Percentiles rank a stretch among this genome's conserved stretches.
These are phyloP conservation scores for Chaetophractus vellerosus DNA, from an alignment of 2,797 vertebrate species.

Conservation along the genomic window DNA sequence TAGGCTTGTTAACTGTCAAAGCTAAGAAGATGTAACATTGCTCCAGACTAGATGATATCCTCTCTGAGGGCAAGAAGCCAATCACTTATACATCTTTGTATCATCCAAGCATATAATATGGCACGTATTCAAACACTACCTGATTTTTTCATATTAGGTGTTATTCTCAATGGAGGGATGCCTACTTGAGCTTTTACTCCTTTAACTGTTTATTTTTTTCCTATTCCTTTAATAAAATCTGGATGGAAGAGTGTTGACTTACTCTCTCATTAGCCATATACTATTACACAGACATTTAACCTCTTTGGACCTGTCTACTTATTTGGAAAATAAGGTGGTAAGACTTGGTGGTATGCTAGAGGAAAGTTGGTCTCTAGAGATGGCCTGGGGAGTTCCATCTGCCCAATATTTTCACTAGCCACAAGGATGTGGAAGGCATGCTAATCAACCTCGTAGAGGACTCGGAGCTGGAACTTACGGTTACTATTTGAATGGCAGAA, in stretches of 20 bases:
- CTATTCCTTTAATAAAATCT: not conserved
- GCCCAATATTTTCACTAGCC: not conserved
- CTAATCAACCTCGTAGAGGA: not conserved
- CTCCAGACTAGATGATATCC: not conserved
- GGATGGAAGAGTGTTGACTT: not conserved
- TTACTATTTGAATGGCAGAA: not conserved
- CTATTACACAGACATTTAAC: not conserved
- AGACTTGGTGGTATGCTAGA: not conserved
- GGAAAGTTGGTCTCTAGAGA: not conserved
- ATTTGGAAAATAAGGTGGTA: conserved; percentile 11
- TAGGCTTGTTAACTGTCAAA: not conserved
- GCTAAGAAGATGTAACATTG: not conserved
- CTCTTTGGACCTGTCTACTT: not conserved
- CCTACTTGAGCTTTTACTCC: not conserved
- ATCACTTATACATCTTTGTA: not conserved
- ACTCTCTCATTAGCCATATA: not conserved
- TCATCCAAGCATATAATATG: not conserved
- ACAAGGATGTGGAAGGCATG: not conserved
- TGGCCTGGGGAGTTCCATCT: not conserved
- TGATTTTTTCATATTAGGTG: not conserved
- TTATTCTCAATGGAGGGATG: not conserved
- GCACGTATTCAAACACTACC: not conserved
- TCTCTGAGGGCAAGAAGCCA: not conserved
- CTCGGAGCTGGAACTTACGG: not conserved
- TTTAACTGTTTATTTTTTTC: not conserved